Conservation (phyloP, 2,797 vertebrate genomes). For the Eutrigla gurnardus region DNA sequence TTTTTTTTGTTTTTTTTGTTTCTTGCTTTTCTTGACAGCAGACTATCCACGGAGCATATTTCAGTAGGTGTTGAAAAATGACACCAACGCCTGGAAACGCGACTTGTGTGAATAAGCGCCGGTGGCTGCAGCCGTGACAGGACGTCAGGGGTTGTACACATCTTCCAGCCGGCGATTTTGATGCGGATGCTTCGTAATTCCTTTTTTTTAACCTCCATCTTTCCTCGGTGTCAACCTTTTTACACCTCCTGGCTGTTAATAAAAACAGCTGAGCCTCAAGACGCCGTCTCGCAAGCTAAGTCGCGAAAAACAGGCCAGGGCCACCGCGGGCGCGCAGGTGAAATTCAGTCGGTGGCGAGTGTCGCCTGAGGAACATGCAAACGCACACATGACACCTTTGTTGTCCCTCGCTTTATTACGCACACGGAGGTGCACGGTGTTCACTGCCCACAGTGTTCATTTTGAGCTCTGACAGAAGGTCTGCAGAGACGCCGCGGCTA, state of each 20-base stretch:
- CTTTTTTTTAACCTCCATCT: not conserved
- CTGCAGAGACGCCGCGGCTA: slow-evolving; percentile 44
- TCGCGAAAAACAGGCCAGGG: slow-evolving; percentile 25
- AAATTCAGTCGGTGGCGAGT: slow-evolving; percentile 16
- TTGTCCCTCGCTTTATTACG: not conserved
- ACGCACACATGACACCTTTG: slow-evolving; percentile 23
- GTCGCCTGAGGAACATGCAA: slow-evolving; percentile 34
- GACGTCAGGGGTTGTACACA: slow-evolving; percentile 2
- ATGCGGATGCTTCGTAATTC: slow-evolving; percentile 16
- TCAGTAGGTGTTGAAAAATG: slow-evolving; percentile 43
- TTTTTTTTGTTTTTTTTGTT: not conserved
- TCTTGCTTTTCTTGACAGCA: slow-evolving; percentile 22
- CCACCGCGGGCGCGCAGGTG: slow-evolving; percentile 35
- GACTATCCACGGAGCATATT: slow-evolving; percentile 23
- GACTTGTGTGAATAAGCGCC: slow-evolving; percentile 36
- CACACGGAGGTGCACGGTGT: not conserved
- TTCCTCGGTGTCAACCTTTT: slow-evolving; percentile 35
- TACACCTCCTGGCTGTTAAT: slow-evolving; percentile 43
- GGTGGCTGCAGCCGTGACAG: slow-evolving; percentile 14
- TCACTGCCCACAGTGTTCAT: slow-evolving; percentile 62
- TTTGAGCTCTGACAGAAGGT: slow-evolving; percentile 64
- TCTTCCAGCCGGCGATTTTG: slow-evolving; percentile 9
- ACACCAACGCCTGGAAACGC: slow-evolving; percentile 27
- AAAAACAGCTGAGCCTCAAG: slow-evolving; percentile 42
- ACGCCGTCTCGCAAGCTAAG: slow-evolving; percentile 19